phyloP scores from a whole-genome alignment of 1,140 invertebrate genomes.

The Phymorhynchus buccinoides region DNA sequence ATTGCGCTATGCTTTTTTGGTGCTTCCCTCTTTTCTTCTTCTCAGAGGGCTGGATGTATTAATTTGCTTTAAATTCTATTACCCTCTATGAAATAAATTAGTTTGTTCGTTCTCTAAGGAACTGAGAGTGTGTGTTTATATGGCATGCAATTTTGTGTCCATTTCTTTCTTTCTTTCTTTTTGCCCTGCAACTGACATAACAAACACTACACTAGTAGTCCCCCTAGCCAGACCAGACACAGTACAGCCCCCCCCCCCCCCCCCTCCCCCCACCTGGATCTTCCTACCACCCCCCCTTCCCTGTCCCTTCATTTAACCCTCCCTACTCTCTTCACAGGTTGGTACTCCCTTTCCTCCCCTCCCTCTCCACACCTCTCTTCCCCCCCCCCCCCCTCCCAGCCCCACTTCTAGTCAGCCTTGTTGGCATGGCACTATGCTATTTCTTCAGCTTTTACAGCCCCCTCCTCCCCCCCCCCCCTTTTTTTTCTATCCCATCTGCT shows the following conservation, averaged over 20 bases:
- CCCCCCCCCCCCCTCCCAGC: background rate
- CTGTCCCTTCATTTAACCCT: background rate
- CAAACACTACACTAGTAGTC: background rate
- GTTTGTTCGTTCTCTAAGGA: too few relatives aligned
- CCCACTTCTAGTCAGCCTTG: background rate
- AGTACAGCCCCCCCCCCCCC: background rate
- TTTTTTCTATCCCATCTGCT: background rate
- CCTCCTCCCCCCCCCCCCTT: too few relatives aligned
- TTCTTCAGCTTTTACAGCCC: background rate
- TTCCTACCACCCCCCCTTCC: too few relatives aligned
- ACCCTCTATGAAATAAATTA: too few relatives aligned
- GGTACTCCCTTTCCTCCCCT: background rate
- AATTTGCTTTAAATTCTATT: too few relatives aligned
- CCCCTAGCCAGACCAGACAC: background rate
- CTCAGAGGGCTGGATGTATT: too few relatives aligned
- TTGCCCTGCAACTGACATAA: background rate
- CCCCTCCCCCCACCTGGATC: background rate
- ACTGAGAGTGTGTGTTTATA: too few relatives aligned
- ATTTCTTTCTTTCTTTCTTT: too few relatives aligned
- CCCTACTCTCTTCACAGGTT: slow-evolving; percentile 20
- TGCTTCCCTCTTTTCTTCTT: too few relatives aligned
- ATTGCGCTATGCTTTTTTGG: too few relatives aligned
- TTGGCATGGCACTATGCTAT: background rate
- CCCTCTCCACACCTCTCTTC: background rate
- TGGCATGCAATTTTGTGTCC: too few relatives aligned